Conservation (phyloP, 2,888 invertebrate genomes). For the Eupithecia abbreviata region DNA sequence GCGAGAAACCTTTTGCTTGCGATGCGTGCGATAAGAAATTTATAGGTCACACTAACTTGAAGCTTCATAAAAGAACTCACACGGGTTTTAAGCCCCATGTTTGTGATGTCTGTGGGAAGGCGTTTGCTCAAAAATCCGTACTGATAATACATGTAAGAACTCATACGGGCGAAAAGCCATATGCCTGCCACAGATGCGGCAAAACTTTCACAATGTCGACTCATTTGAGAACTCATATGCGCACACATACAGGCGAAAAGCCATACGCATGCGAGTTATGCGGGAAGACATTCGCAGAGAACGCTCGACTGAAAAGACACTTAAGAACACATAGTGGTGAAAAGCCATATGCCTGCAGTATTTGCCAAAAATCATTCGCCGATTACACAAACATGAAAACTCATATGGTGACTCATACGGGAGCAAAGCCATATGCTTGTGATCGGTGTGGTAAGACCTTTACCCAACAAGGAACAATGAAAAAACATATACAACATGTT, state of each 20-base stretch:
- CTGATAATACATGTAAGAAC: conserved; percentile 30
- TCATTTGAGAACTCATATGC: conserved; percentile 26
- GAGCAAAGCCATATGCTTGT: conserved; percentile 25
- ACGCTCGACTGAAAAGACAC: conserved; percentile 29
- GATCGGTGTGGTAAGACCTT: conserved; percentile 30
- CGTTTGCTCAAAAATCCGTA: conserved; percentile 32
- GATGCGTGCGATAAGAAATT: conserved; percentile 35
- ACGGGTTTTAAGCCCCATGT: conserved; percentile 31
- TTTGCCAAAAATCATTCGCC: conserved; percentile 31
- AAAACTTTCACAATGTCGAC: conserved; percentile 32
- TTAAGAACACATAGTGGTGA: conserved; percentile 32
- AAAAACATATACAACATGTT: conserved; percentile 31
- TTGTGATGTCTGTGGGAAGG: conserved; percentile 30
- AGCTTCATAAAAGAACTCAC: conserved; percentile 28
- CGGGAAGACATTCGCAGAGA: conserved; percentile 32
- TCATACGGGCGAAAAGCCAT: conserved; percentile 34
- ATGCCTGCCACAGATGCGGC: conserved; percentile 29
- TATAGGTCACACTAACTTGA: conserved; percentile 31
- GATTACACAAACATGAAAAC: conserved; percentile 33
- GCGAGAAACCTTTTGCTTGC: conserved; percentile 33
- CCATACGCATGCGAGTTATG: conserved; percentile 33
- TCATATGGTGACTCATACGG: conserved; percentile 30
- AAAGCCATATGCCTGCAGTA: conserved; percentile 27
- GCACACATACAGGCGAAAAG: conserved; percentile 31
- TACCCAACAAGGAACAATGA: conserved; percentile 34